A percentile compares a stretch with the other conserved stretches of the same genome.
Evolutionary conservation across 2,113 vertebrate species (phyloP).

Genomic region (Neolamprologus brichardi): DNA sequence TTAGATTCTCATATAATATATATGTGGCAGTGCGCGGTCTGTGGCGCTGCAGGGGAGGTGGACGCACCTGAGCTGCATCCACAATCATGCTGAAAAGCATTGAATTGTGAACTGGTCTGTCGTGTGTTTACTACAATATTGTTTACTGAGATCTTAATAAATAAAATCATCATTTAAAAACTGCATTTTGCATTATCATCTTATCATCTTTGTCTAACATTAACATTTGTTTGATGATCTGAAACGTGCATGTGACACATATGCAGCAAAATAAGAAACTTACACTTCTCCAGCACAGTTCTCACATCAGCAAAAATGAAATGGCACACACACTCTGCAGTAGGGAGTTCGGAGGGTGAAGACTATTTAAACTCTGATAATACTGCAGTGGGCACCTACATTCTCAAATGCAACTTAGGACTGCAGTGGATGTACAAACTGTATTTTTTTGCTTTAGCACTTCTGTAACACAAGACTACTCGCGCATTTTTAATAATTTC

Average conservation of each 20-base stretch:
- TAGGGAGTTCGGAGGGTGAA: background rate
- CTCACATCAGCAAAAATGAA: background rate
- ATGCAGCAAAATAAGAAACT: background rate
- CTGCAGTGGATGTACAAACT: background rate
- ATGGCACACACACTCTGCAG: background rate
- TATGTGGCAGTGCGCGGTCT: accelerated
- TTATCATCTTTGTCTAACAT: background rate
- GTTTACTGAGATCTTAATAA: background rate
- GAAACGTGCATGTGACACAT: background rate
- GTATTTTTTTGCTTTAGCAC: background rate
- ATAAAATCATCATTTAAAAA: background rate
- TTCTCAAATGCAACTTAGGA: background rate
- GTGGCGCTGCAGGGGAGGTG: background rate
- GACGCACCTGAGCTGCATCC: accelerated
- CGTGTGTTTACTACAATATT: accelerated
- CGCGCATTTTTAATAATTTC: accelerated
- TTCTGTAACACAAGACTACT: background rate
- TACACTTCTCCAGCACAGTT: background rate
- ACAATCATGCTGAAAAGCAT: background rate
- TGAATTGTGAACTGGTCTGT: background rate
- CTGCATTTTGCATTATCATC: background rate
- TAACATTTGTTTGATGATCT: background rate
- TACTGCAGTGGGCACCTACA: background rate
- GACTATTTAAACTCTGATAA: background rate
- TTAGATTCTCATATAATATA: background rate